A percentile compares a stretch with the other conserved stretches of the same genome.
These are phyloP conservation scores for Halcyon smyrnensis DNA, from an alignment of 2,797 vertebrate species.

Conservation along the genomic window DNA sequence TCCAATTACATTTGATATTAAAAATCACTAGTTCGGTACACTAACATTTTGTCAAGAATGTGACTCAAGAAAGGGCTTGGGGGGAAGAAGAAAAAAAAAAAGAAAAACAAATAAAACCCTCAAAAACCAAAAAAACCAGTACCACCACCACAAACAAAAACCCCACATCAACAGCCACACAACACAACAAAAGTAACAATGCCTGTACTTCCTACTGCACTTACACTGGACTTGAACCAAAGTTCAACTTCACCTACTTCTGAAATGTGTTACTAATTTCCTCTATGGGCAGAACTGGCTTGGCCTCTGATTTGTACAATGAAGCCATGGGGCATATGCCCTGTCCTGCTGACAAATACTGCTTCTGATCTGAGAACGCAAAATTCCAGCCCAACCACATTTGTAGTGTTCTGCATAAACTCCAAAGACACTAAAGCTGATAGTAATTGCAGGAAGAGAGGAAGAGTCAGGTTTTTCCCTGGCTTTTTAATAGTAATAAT, in stretches of 20 bases:
- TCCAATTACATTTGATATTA: not conserved
- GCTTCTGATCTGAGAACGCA: not conserved
- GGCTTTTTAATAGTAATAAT: conserved; percentile 38
- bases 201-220: not conserved
- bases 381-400: not conserved
- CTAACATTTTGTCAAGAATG: not conserved
- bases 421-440: conserved; percentile 17
- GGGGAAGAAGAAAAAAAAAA: no score
- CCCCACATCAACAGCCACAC: no score
- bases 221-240: not conserved
- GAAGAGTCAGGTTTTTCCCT: not conserved
- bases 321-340: not conserved
- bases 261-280: not conserved
- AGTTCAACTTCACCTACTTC: not conserved
- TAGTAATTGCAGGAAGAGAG: not conserved
- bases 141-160: no score
- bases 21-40: not conserved
- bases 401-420: conserved; percentile 32
- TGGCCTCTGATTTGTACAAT: not conserved
- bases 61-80: not conserved
- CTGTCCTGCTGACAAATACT: not conserved
- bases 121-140: no score
- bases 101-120: no score
- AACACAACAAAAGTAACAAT: rapidly evolving
- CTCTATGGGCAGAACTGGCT: not conserved